Percentiles rank a stretch among this genome's conserved stretches.
phyloP scores from a whole-genome alignment of 37 sponge, comb jelly and placozoan genomes.

The Oopsacas minuta region DNA sequence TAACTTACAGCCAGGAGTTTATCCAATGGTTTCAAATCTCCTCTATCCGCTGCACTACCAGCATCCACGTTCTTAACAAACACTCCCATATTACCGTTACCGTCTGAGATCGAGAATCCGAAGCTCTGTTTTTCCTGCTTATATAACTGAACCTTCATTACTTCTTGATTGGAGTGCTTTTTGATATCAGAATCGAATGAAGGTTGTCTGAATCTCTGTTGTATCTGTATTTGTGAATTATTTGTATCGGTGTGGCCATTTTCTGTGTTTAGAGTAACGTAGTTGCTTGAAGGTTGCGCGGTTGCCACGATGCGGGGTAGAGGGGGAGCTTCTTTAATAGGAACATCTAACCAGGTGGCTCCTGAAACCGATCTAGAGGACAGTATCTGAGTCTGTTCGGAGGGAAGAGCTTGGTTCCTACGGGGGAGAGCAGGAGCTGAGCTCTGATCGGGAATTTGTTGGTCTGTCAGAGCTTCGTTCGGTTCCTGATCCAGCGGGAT shows the following conservation, averaged over 20 bases:
- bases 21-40: constrained; percentile 3
- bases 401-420: neutral
- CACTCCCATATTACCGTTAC: neutral
- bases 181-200: neutral
- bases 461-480: too few relatives aligned
- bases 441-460: neutral
- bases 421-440: neutral
- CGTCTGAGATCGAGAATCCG: neutral
- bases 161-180: constrained; percentile 6
- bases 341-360: neutral
- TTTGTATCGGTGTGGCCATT: neutral
- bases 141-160: neutral
- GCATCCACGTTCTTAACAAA: constrained; percentile 13
- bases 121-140: neutral
- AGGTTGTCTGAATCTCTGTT: neutral
- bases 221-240: neutral
- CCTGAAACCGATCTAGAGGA: neutral
- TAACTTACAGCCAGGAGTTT: neutral
- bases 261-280: neutral
- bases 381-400: neutral
- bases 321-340: neutral
- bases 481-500: neutral
- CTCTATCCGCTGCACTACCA: neutral
- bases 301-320: neutral
- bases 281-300: neutral